Percentiles rank a stretch among this genome's conserved stretches.
phyloP scores from a whole-genome alignment of 1,140 invertebrate species.

The Phortica variegata region DNA sequence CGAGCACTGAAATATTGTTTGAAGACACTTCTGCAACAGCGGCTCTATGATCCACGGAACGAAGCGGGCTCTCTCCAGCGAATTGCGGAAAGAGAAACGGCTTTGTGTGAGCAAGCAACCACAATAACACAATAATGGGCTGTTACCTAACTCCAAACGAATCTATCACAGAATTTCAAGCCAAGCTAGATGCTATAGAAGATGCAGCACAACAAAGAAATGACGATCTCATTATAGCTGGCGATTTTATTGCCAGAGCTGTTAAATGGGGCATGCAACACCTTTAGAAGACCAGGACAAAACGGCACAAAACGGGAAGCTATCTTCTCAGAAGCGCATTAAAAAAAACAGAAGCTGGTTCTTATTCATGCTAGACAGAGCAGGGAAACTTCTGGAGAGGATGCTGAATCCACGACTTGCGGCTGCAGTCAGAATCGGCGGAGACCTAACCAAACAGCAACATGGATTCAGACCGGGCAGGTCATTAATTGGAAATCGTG shows the following conservation, averaged over 20 bases:
- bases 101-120: neutral
- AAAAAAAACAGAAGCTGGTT: slow-evolving; percentile 16
- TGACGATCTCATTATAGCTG: slow-evolving; percentile 7
- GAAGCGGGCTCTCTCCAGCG: neutral
- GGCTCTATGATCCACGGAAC: neutral
- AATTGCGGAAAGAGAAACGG: neutral
- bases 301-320: neutral
- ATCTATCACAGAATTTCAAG: neutral
- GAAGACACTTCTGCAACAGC: neutral
- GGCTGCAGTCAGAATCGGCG: slow-evolving; percentile 5
- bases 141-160: slow-evolving; percentile 9
- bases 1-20: neutral
- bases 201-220: neutral
- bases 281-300: slow-evolving; percentile 1
- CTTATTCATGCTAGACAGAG: slow-evolving; percentile 29
- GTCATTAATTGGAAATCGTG: too few relatives aligned
- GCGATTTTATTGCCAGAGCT: slow-evolving; percentile 27
- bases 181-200: slow-evolving; percentile 1
- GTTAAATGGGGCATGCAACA: slow-evolving; percentile 23
- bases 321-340: slow-evolving; percentile 2
- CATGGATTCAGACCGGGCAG: too few relatives aligned
- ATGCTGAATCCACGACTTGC: slow-evolving; percentile 14
- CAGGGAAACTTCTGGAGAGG: slow-evolving; percentile 29
- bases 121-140: neutral
- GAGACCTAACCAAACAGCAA: too few relatives aligned